Evolutionary conservation across 1,140 invertebrate genomes (phyloP).

Genomic region (Ips nitidus): DNA sequence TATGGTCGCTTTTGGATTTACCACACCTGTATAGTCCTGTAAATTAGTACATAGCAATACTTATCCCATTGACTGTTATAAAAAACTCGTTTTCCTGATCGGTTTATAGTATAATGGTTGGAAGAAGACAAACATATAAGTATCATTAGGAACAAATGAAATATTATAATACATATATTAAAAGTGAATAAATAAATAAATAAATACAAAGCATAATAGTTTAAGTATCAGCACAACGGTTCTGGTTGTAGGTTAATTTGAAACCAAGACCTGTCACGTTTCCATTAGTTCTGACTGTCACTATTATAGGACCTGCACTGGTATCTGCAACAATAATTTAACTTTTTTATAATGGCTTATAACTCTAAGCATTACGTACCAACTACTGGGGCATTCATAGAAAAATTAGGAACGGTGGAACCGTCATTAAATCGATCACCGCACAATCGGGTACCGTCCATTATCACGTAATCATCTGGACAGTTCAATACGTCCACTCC

Average conservation of each 20-base stretch:
- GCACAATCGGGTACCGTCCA: conserved; percentile 68
- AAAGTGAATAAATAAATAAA: not conserved
- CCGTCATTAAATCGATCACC: conserved; percentile 75
- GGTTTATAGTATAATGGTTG: too few relatives aligned
- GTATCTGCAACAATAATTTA: conserved; percentile 48
- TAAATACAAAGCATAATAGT: not conserved
- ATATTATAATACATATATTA: too few relatives aligned
- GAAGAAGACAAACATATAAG: too few relatives aligned
- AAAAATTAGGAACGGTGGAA: conserved; percentile 60
- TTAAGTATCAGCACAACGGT: conserved; percentile 50
- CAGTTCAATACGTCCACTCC: conserved; percentile 73
- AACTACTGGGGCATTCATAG: conserved; percentile 65
- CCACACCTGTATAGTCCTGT: too few relatives aligned
- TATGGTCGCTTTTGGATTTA: too few relatives aligned
- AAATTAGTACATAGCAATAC: too few relatives aligned
- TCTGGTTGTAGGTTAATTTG: conserved; percentile 58
- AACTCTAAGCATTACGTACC: conserved; percentile 50
- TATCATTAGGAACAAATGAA: too few relatives aligned
- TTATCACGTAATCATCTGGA: conserved; percentile 69
- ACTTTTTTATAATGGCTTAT: too few relatives aligned
- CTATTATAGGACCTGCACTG: conserved; percentile 58
- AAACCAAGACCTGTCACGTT: conserved; percentile 59
- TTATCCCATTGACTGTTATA: too few relatives aligned
- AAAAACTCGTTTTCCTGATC: too few relatives aligned
- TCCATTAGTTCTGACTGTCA: conserved; percentile 57